phyloP scores from a whole-genome alignment of 2,888 invertebrate species.

The Chaetoderma sp. region DNA sequence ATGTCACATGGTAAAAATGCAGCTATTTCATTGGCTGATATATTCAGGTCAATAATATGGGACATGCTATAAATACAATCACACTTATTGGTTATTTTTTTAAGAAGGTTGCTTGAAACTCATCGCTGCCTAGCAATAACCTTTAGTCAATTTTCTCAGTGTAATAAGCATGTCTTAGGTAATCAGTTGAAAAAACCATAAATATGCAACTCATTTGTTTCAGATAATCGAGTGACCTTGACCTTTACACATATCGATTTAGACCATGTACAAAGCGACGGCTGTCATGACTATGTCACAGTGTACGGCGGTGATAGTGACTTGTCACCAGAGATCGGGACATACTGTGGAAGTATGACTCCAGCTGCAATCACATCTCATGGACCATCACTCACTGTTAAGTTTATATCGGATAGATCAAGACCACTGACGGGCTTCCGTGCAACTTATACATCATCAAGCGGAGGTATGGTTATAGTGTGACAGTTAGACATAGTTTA shows the following conservation, averaged over 20 bases:
- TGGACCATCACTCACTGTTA: conserved; percentile 60
- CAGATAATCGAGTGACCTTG: conserved; percentile 78
- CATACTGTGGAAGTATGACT: conserved; percentile 75
- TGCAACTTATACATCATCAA: conserved; percentile 74
- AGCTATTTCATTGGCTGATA: too few relatives aligned
- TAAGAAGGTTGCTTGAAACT: too few relatives aligned
- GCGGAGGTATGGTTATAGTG: conserved; percentile 71
- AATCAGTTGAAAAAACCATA: too few relatives aligned
- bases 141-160: too few relatives aligned
- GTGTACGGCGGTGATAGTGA: conserved; percentile 76
- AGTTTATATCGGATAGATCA: conserved; percentile 70
- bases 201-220: conserved; percentile 35
- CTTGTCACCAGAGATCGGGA: conserved; percentile 75
- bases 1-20: too few relatives aligned
- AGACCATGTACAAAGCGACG: conserved; percentile 28
- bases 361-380: conserved; percentile 74
- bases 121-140: too few relatives aligned
- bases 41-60: too few relatives aligned
- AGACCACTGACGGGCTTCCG: conserved; percentile 68
- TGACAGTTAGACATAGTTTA: too few relatives aligned
- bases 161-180: too few relatives aligned
- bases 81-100: too few relatives aligned
- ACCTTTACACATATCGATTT: conserved; percentile 75
- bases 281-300: conserved; percentile 53
- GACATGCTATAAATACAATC: too few relatives aligned